Base-by-base conservation (phyloP, 1,140 invertebrate genomes). In the Chionoecetes opilio region DNA sequence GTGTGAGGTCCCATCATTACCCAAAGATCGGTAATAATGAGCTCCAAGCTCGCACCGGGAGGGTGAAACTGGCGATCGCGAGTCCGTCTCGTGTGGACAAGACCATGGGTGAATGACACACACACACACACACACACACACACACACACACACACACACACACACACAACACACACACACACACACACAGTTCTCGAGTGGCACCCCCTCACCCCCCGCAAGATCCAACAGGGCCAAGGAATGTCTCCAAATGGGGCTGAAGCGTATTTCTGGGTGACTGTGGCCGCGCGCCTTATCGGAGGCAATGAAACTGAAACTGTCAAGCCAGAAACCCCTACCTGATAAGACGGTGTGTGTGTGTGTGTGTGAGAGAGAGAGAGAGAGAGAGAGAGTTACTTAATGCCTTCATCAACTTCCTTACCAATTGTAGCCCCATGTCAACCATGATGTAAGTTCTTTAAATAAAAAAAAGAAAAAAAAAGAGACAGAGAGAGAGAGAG, bases 271-370 rank as follows among this genome's bases (percentile, higher is more conserved):
- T 53, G 41, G 29, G 31, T 63, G 89, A 63, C 89, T 46, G n/a
- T 46, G 38, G 34, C 29, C 53, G 2, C 53, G 84, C 31, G 0
- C n/a, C 89, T 75, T 91, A 91, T 91, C 89, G n/a, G 6, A 2
- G 9, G 46, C 89, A 91, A 63, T 91, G 89, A 91, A 91, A 91
- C 41, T 63, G 2, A 63, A 91, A 91, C 0, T 63, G 41, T 53
- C n/a, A 32, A n/a, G 34, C 88, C 29, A 63, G 89, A 32, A 91
- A 63, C 89, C 9, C 89, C 9, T 3, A 5, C 0, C 0, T 26
- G 82, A 92, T 82, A 92, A 92, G 2, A 84, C 14, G 26, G 32
- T 37, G 0, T 0, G 90, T 11, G 46, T 14, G 53, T 9, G 34
- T 35, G 31, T 3, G 41, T 14, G 89, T 1, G 38, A n/a, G 91